Percentiles rank a stretch among this genome's conserved stretches.
These are phyloP conservation scores for Sylvilagus floridanus DNA, from an alignment of 2,797 vertebrate genomes.

Conservation along the genomic window DNA sequence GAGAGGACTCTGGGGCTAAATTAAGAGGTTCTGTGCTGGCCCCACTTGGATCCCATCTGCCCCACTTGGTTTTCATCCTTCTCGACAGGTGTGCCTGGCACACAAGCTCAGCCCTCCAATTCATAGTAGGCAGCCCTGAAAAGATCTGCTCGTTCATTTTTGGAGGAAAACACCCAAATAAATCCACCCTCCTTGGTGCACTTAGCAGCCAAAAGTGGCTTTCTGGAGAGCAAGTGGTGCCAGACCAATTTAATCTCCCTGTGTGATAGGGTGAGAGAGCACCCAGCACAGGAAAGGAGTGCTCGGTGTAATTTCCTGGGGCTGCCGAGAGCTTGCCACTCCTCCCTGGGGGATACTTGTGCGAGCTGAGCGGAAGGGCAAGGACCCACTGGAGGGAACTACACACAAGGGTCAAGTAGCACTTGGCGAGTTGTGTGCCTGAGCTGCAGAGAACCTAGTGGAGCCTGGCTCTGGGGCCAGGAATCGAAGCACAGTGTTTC, in stretches of 20 bases:
- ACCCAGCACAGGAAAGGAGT: constrained; percentile 40
- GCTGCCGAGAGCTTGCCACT: background rate
- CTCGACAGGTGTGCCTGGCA: constrained; percentile 56
- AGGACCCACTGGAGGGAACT: background rate
- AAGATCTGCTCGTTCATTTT: constrained; percentile 33
- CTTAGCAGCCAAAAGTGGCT: constrained; percentile 65
- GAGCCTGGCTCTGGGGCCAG: background rate
- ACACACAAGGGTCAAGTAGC: background rate
- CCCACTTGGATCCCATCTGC: constrained; percentile 48
- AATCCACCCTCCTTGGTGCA: constrained; percentile 43
- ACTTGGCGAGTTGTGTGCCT: background rate
- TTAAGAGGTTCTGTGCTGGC: constrained; percentile 38
- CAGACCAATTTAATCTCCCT: constrained; percentile 62
- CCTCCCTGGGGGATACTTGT: background rate
- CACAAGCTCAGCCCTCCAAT: background rate
- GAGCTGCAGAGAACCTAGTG: background rate
- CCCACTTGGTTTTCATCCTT: constrained; percentile 25
- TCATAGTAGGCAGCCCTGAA: constrained; percentile 2
- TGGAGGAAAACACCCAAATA: constrained; percentile 60
- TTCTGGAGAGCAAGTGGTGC: constrained; percentile 70
- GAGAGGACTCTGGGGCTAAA: constrained; percentile 42
- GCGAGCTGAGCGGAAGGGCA: background rate
- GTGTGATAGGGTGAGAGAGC: constrained; percentile 51
- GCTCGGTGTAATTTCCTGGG: constrained; percentile 32
- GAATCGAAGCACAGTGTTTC: background rate